These are phyloP conservation scores for Holothuria scabra DNA, from an alignment of 53 echinoderm and acorn worm species.

Conservation along the genomic window DNA sequence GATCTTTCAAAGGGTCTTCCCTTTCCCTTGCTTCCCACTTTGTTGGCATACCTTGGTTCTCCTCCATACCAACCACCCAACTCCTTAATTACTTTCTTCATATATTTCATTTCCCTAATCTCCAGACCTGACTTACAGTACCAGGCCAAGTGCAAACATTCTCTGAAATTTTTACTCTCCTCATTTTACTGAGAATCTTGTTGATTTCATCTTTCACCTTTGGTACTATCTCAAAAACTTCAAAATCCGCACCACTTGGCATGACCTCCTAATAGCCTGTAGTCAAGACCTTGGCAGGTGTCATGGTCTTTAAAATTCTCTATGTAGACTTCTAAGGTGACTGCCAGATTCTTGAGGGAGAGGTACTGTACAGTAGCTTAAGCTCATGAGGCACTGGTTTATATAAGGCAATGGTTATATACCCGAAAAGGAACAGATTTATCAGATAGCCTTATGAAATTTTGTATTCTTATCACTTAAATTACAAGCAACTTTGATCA, in stretches of 20 bases:
- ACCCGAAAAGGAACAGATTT: conserved; percentile 8
- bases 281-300: conserved; percentile 19
- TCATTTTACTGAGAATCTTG: conserved; percentile 9
- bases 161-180: not conserved
- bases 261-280: conserved; percentile 21
- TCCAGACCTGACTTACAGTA: not conserved
- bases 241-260: not conserved
- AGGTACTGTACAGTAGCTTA: conserved; percentile 38
- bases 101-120: conserved; percentile 5
- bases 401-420: not conserved
- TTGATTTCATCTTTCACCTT: conserved; percentile 14
- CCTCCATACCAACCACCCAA: conserved; percentile 22
- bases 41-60: not conserved
- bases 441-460: too few species aligned
- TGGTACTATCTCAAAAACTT: not conserved
- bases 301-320: conserved; percentile 30
- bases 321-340: conserved; percentile 25
- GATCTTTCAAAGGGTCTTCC: not conserved
- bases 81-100: conserved; percentile 14
- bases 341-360: conserved; percentile 14
- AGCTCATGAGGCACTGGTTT: not conserved
- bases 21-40: conserved; percentile 22
- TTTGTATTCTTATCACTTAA: too few species aligned
- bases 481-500: too few species aligned
- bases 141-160: not conserved